Evolutionary conservation across 53 echinoderm and acorn worm genomes (phyloP), one percentile per base, ranked within the genome.

Genomic region (Hippasteria phrygiana): DNA sequence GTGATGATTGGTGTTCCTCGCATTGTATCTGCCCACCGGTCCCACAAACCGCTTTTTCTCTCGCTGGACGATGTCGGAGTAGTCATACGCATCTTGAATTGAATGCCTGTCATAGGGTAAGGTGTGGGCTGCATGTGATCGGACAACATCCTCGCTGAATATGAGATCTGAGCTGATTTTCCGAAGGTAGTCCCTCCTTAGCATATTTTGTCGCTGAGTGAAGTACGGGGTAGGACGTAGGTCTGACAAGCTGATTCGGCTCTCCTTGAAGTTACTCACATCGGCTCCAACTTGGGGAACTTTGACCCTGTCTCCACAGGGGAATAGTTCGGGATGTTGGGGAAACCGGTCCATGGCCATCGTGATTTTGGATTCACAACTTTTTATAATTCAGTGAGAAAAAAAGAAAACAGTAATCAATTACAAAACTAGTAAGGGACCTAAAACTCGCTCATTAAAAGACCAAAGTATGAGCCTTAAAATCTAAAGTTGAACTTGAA

Each of bases 261-360:
- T 50, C 6, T 53, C 83, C 71, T 88, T 94, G 67, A 93, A 47
- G 31, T 65, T 88, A 36, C 84, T 88, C 65, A 90, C 94, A 48
- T 99, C 99, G 24, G 94, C 94, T 3, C 99, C 99, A 55, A 99
- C 92, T 84, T 99, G 99, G 18, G 99, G 99, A 33, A 99, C 93
- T 70, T 96, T 99, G 55, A 99, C 96, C 43, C 95, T 87, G 90
- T 95, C 94, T 13, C 93, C 99, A 94, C 99, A 99, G 40, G 96
- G 94, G 88, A 99, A 99, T 16, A 99, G 90, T 16, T 89, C 78
- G 12, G 99, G 99, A 26, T 94, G 89, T 34, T 69, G 69, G 32
- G 71, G 71, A 22, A 71, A 9, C 10, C 84, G 69, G 28, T 84
- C 71, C 84, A 84, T 84, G 84, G 84, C 84, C 84, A 84, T 84